Evolutionary conservation across 2,888 invertebrate genomes (phyloP), one percentile per base, ranked within the genome.

Genomic region (Eupithecia tripunctaria): DNA sequence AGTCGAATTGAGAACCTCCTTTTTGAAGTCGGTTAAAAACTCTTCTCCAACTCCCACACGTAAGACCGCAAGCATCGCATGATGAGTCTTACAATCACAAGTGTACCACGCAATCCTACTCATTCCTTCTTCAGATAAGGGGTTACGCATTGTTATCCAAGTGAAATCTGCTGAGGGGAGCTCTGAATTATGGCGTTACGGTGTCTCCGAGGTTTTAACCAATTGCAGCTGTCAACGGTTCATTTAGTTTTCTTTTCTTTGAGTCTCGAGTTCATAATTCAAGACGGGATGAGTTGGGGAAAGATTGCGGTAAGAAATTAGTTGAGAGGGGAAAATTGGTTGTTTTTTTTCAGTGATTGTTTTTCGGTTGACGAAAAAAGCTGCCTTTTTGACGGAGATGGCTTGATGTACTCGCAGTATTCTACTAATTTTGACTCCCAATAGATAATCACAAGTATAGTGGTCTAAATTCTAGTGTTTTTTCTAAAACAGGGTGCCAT

Each of bases 131-230:
- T 79, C 70, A 76, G 89, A 91, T 87, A 90, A 88, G 87, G 91
- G 85, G 84, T 86, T 87, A 84, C 84, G 77, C 78, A 82, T 80
- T 80, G 84, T 81, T 88, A 89, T 89, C 89, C 84, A 81, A 81
- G 82, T 76, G 82, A 87, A 89, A 91, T 92, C 93, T 92, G 82
- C 86, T 87, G 89, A 86, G 89, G 91, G 89, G 84, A 86, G 88
- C 88, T n/a, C n/a, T 92, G 90, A 94, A 87, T 92, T 93, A 92
- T 89, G 73, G 85, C 82, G 79, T 81, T 88, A 87, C 86, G 84
- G 80, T 82, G 83, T 70, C 81, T 81, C 78, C 79, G 79, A 77
- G 80, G 80, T 79, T 82, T 80, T 78, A 76, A 84, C 78, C 81
- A 81, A 82, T 84, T 84, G 83, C 73, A 76, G 77, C 83, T 90